Conservation (phyloP, 2,888 invertebrate species). For the Eutolmus rufibarbis region DNA sequence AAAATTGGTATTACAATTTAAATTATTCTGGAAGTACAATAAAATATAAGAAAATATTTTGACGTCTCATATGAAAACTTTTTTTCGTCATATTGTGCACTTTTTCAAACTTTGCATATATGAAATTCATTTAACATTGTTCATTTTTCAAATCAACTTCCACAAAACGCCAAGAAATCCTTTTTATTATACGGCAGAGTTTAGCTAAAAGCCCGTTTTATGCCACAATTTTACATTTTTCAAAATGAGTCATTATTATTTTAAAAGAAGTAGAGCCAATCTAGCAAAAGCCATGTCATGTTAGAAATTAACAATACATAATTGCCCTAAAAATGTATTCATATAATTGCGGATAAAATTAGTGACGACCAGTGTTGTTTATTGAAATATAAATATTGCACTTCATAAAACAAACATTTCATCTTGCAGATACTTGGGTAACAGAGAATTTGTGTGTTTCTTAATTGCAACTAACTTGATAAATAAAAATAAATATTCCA, state of each 20-base stretch:
- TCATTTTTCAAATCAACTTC: no score
- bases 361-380: neutral
- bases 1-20: no score
- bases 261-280: neutral
- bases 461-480: neutral
- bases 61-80: no score
- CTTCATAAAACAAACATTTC: neutral
- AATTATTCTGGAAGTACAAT: no score
- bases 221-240: neutral
- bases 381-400: neutral
- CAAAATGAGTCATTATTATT: neutral
- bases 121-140: no score
- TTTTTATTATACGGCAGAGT: no score
- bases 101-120: no score
- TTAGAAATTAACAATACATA: neutral
- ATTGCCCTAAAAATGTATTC: neutral
- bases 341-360: neutral
- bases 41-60: no score
- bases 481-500: neutral
- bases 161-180: no score
- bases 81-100: no score
- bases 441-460: neutral
- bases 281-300: neutral
- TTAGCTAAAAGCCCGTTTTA: no score
- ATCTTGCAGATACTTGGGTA: neutral